Evolutionary conservation across 2,888 invertebrate species (phyloP), one percentile per base, ranked within the genome.

Genomic region (Steinernema hermaphroditum): DNA sequence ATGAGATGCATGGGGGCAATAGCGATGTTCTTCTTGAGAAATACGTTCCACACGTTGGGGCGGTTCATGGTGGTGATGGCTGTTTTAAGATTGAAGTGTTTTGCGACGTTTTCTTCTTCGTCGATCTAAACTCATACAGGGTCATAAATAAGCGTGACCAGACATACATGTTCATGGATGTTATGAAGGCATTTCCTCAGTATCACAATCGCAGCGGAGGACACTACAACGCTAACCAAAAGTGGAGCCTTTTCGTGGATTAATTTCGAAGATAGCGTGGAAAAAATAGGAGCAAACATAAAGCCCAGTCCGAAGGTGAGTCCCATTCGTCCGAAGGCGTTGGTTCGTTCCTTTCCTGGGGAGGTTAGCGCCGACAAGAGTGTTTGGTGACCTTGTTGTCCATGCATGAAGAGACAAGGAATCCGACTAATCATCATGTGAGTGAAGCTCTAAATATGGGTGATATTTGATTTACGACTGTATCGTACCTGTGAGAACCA

Each of bases 351-450:
- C 54, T 80, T 75, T 71, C 83, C 83, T 0, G 83, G 81, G 44
- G 71, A 71, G 0, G 83, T 83, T 27, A 82, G 54, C 0, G 75
- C 75, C 1, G 83, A 81, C n/a, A 83, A 46, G n/a, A 81, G 75
- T 6, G 83, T 80, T 73, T 83, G 83, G 70, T 80, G 79, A 19
- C 77, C 78, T 73, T 83, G 83, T 57, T 81, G 80, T 16, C 82
- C 83, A 50, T 81, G 81, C 81, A 83, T 83, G 41, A 83, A 80
- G 0, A 83, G 34, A 9, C 75, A 77, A 0, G 80, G 80, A 16
- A 82, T 41, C 6, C 81, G 73, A 70, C 80, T 80, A 6, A 81
- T 34, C 4, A 81, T 68, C 0, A 82, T 74, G 0, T 76, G 73
- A 22, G 74, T 76, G 62, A 78, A 78, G 62, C 79, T 77, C 81